Conservation (phyloP, 1,140 invertebrate species). For the Cecropterus lyciades region DNA sequence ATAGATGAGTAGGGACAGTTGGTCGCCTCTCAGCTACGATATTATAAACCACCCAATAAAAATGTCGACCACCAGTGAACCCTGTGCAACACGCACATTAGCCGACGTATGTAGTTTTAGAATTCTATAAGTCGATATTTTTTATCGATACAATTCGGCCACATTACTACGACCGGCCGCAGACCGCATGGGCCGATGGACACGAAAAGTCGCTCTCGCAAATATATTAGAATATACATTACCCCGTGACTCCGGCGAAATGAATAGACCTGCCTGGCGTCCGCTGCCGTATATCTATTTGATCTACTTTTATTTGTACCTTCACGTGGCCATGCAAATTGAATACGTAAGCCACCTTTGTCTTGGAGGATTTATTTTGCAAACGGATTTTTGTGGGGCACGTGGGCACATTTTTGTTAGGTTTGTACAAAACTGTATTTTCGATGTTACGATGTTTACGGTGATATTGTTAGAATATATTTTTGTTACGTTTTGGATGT, state of each 20-base stretch:
- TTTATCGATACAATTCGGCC: slow-evolving; percentile 37
- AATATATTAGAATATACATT: slow-evolving; percentile 84
- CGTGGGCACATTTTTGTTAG: neutral
- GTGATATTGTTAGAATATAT: too few relatives aligned
- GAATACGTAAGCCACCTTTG: slow-evolving; percentile 42
- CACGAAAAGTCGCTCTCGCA: slow-evolving; percentile 81
- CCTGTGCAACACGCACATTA: too few relatives aligned
- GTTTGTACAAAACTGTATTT: too few relatives aligned
- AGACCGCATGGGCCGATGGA: slow-evolving; percentile 76
- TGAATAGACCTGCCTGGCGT: slow-evolving; percentile 64
- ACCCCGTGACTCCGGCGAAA: slow-evolving; percentile 74
- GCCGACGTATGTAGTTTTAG: too few relatives aligned
- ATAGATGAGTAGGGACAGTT: too few relatives aligned
- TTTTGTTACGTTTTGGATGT: too few relatives aligned
- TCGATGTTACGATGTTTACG: too few relatives aligned
- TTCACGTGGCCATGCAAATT: slow-evolving; percentile 47
- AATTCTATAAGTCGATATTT: neutral
- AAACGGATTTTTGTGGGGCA: slow-evolving; percentile 12
- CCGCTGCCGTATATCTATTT: slow-evolving; percentile 47
- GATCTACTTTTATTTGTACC: slow-evolving; percentile 42
- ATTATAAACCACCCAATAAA: too few relatives aligned
- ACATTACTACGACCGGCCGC: slow-evolving; percentile 59
- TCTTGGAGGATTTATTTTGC: slow-evolving; percentile 15
- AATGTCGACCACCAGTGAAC: too few relatives aligned
- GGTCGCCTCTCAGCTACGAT: too few relatives aligned